A percentile compares a stretch with the other conserved stretches of the same genome.
Evolutionary conservation across 2,797 vertebrate genomes (phyloP).

Genomic region (Enteromius mattozi): DNA sequence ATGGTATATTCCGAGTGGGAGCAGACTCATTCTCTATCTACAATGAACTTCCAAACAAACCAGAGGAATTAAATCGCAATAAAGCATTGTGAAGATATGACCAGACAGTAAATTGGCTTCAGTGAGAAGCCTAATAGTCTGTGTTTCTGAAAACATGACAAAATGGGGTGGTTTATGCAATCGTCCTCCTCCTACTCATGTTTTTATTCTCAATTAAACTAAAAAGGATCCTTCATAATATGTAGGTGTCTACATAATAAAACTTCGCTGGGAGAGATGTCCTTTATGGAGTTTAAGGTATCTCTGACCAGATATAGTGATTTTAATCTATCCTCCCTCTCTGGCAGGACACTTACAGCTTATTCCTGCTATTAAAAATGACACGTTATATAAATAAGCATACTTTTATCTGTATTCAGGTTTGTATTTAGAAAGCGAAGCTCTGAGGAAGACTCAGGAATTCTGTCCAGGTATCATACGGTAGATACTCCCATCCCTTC

Average conservation of each 20-base stretch:
- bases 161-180: conserved; percentile 29
- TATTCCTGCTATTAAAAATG: neutral
- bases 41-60: conserved; percentile 28
- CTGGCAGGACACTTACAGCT: neutral
- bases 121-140: conserved; percentile 34
- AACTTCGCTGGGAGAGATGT: neutral
- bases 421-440: conserved; percentile 49
- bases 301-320: neutral
- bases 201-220: conserved; percentile 52
- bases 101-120: conserved; percentile 17
- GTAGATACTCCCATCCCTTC: conserved; percentile 66
- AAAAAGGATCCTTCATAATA: neutral
- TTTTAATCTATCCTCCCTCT: neutral
- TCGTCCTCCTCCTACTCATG: neutral
- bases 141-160: conserved; percentile 34
- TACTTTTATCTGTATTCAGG: neutral
- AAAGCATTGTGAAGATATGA: neutral
- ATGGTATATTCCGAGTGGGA: conserved; percentile 4
- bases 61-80: conserved; percentile 12
- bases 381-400: neutral
- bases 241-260: neutral
- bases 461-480: conserved; percentile 42
- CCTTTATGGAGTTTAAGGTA: neutral
- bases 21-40: conserved; percentile 9
- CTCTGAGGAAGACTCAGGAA: conserved; percentile 57